phyloP scores from a whole-genome alignment of 2,888 invertebrate genomes.

The Odontothrips loti region DNA sequence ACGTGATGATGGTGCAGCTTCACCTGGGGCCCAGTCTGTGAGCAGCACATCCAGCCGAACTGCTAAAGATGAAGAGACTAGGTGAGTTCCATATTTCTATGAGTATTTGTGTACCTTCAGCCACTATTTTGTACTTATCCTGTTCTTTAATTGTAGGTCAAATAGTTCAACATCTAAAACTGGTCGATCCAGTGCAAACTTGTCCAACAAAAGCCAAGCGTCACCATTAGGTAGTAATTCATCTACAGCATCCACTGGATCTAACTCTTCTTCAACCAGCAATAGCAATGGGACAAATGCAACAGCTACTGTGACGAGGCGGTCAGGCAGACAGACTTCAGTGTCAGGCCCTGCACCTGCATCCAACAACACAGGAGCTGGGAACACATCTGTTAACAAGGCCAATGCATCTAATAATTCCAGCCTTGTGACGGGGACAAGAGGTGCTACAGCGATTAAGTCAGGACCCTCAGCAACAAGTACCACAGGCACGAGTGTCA shows the following conservation, averaged over 20 bases:
- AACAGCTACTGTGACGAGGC: constrained; percentile 30
- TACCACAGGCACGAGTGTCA: constrained; percentile 33
- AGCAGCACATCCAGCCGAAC: constrained; percentile 33
- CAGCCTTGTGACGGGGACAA: constrained; percentile 29
- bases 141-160: constrained; percentile 30
- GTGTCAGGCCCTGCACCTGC: not conserved
- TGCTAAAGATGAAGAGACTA: constrained; percentile 35
- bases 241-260: constrained; percentile 3
- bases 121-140: not conserved
- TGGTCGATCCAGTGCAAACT: constrained; percentile 19
- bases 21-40: constrained; percentile 31
- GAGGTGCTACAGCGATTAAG: constrained; percentile 33
- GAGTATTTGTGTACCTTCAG: not conserved
- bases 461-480: constrained; percentile 33
- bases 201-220: not conserved
- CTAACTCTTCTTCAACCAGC: not conserved
- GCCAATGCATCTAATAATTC: not conserved
- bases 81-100: constrained; percentile 27
- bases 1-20: constrained; percentile 30
- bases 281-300: not conserved
- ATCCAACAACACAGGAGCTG: not conserved
- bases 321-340: constrained; percentile 33
- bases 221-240: not conserved
- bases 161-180: constrained; percentile 30
- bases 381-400: not conserved